phyloP scores from a whole-genome alignment of 2,113 vertebrate genomes.

The Tringa solitaria region DNA sequence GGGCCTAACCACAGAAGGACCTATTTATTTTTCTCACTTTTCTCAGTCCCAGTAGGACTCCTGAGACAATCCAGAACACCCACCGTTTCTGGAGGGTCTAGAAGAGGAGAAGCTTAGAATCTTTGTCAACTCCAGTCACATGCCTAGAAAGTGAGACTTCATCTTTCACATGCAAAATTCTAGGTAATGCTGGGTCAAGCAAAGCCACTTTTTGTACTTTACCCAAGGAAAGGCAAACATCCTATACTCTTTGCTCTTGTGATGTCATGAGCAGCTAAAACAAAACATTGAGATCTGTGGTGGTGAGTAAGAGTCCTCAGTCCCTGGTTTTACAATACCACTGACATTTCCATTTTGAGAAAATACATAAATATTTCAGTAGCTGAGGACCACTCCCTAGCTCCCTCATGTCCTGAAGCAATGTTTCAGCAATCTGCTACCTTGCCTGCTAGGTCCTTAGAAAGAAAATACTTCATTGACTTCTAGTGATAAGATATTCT shows the following conservation, averaged over 20 bases:
- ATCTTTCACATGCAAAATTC: background rate
- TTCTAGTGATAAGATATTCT: background rate
- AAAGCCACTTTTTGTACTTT: background rate
- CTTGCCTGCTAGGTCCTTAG: background rate
- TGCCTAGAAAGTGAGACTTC: background rate
- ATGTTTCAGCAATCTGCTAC: background rate
- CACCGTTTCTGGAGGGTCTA: background rate
- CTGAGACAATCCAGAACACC: background rate
- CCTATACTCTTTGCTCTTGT: background rate
- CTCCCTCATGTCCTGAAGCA: slow-evolving; percentile 5
- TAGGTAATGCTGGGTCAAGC: background rate
- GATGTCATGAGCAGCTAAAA: background rate
- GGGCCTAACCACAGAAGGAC: background rate
- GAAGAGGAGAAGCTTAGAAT: background rate
- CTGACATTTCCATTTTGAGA: background rate
- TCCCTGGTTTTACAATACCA: background rate
- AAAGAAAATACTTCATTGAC: background rate
- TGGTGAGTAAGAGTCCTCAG: background rate
- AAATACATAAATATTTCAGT: slow-evolving; percentile 11
- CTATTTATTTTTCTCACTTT: background rate
- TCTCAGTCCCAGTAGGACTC: background rate
- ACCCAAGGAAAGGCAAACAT: background rate
- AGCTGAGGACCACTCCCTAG: background rate
- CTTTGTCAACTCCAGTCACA: background rate
- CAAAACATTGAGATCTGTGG: background rate